These are phyloP conservation scores for Macrophya alboannulata DNA, from an alignment of 2,888 invertebrate genomes.

Conservation along the genomic window DNA sequence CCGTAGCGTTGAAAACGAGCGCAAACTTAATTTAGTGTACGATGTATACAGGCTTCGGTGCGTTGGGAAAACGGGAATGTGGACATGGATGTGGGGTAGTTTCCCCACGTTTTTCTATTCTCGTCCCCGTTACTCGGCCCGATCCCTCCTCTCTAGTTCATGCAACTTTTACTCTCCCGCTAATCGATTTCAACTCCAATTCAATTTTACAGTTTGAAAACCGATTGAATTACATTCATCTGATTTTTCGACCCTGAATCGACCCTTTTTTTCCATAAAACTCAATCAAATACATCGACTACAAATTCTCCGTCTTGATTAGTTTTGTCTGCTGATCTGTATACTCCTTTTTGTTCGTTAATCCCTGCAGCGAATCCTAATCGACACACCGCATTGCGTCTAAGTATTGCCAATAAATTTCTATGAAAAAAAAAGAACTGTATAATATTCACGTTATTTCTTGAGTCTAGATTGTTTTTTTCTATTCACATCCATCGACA, in stretches of 20 bases:
- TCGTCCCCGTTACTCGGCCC: neutral
- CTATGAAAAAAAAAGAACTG: neutral
- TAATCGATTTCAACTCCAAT: conserved; percentile 57
- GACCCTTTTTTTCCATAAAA: conserved; percentile 27
- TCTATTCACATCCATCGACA: neutral
- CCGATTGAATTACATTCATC: conserved; percentile 50
- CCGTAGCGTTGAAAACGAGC: conserved; percentile 39
- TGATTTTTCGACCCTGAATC: conserved; percentile 30
- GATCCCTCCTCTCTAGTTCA: conserved; percentile 1
- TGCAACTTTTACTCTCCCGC: conserved; percentile 53
- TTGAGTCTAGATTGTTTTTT: neutral
- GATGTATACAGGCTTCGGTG: conserved; percentile 24
- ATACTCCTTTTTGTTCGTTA: neutral
- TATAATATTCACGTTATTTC: neutral
- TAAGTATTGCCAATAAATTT: neutral
- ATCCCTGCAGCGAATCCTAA: neutral
- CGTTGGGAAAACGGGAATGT: neutral
- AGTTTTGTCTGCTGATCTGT: conserved; percentile 17
- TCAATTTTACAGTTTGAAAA: conserved; percentile 50
- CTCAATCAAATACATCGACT: conserved; percentile 40
- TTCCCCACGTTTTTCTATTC: neutral
- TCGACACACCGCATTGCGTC: neutral
- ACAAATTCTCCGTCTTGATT: conserved; percentile 36
- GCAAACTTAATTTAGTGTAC: conserved; percentile 33
- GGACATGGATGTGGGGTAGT: neutral